Conservation (phyloP, 2,888 invertebrate genomes). For the Metopia argyrocephala region DNA sequence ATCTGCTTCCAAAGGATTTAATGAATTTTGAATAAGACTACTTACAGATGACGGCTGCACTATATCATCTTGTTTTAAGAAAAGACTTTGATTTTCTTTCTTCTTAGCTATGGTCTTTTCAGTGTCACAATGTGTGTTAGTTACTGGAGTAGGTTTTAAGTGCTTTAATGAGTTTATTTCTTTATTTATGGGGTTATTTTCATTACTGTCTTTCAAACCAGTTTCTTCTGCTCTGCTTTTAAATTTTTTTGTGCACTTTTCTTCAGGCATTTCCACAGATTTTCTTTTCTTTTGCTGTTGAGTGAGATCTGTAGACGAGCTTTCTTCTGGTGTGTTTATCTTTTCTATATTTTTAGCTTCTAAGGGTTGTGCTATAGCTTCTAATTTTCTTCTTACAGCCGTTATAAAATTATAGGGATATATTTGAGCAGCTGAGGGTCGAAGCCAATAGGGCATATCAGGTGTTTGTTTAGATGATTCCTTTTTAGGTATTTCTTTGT, state of each 20-base stretch:
- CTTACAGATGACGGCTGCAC: neutral
- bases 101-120: neutral
- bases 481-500: neutral
- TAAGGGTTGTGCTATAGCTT: constrained; percentile 70
- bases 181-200: neutral
- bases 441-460: constrained; percentile 76
- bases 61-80: neutral
- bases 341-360: neutral
- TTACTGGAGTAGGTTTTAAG: neutral
- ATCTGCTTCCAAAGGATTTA: neutral
- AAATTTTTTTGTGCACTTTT: constrained; percentile 30
- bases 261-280: constrained; percentile 7
- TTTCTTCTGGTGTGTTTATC: constrained; percentile 44
- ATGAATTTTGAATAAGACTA: constrained; percentile 9
- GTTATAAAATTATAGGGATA: constrained; percentile 83
- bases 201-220: neutral
- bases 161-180: neutral
- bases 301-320: constrained; percentile 40
- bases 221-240: constrained; percentile 17
- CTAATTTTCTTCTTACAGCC: constrained; percentile 81
- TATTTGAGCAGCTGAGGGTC: constrained; percentile 77
- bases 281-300: constrained; percentile 35
- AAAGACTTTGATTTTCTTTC: neutral
- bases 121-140: too few species aligned
- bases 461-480: constrained; percentile 1